Conservation (phyloP, 2,888 invertebrate species). For the Sphecodes monilicornis region DNA sequence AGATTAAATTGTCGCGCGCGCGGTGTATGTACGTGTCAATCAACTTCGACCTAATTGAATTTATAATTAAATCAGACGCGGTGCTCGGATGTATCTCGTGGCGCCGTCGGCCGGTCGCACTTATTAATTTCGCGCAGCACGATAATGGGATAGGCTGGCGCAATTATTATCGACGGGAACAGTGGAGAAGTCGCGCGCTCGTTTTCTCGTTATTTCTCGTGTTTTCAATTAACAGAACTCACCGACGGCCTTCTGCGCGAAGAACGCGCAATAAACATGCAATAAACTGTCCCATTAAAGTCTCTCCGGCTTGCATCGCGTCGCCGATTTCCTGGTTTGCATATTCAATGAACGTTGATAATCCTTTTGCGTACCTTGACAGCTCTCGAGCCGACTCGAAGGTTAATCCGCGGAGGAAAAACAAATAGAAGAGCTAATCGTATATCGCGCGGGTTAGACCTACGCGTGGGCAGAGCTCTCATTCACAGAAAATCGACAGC, state of each 20-base stretch:
- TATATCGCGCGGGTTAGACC: not conserved
- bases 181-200: not conserved
- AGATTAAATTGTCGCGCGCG: constrained; percentile 32
- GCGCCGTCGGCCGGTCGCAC: constrained; percentile 53
- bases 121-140: constrained; percentile 56
- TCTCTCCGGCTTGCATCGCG: not conserved
- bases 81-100: constrained; percentile 47
- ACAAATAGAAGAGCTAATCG: not conserved
- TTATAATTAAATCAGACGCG: constrained; percentile 54
- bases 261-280: not conserved
- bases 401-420: not conserved
- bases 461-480: constrained; percentile 10
- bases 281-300: constrained; percentile 7
- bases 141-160: constrained; percentile 61
- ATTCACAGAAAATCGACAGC: constrained; percentile 68
- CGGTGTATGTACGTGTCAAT: constrained; percentile 39
- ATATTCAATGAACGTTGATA: not conserved
- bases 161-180: constrained; percentile 32
- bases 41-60: constrained; percentile 65
- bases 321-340: not conserved
- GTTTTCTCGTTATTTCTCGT: not conserved
- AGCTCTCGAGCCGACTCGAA: not conserved
- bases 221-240: not conserved
- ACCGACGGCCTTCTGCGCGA: not conserved
- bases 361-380: not conserved